Evolutionary conservation across 1,140 invertebrate species (phyloP).

Genomic region (Diorhabda elongata): DNA sequence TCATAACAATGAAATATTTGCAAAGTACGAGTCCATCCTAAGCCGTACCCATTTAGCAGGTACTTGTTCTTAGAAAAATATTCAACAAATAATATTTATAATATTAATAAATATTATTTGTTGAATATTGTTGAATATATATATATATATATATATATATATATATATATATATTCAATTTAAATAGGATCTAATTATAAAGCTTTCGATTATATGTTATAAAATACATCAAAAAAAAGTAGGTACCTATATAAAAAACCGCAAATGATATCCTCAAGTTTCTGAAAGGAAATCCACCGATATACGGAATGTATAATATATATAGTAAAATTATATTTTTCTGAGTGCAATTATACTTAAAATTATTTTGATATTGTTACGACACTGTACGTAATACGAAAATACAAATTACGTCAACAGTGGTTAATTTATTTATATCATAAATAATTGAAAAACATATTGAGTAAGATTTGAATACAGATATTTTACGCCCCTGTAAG

Average conservation of each 20-base stretch:
- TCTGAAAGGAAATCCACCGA: conserved; percentile 11
- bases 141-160: too few relatives aligned
- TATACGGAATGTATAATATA: not conserved
- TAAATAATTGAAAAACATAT: not conserved
- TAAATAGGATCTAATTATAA: too few relatives aligned
- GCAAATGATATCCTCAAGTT: conserved; percentile 11
- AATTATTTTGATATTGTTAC: not conserved
- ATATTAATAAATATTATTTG: too few relatives aligned
- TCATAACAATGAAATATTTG: too few relatives aligned
- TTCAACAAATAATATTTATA: too few relatives aligned
- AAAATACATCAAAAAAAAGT: too few relatives aligned
- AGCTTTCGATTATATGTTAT: too few relatives aligned
- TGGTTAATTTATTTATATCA: not conserved
- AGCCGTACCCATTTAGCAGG: too few relatives aligned
- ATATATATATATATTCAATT: too few relatives aligned
- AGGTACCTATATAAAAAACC: conserved; percentile 1
- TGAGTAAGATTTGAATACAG: not conserved
- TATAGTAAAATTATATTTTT: not conserved
- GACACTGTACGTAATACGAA: not conserved
- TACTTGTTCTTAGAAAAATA: too few relatives aligned
- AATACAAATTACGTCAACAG: not conserved
- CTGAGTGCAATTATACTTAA: not conserved
- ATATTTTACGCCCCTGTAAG: not conserved
- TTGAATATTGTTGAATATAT: too few relatives aligned
- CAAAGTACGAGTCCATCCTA: too few relatives aligned